phyloP scores from a whole-genome alignment of 2,113 vertebrate species.

The Megaceryle maxima region DNA sequence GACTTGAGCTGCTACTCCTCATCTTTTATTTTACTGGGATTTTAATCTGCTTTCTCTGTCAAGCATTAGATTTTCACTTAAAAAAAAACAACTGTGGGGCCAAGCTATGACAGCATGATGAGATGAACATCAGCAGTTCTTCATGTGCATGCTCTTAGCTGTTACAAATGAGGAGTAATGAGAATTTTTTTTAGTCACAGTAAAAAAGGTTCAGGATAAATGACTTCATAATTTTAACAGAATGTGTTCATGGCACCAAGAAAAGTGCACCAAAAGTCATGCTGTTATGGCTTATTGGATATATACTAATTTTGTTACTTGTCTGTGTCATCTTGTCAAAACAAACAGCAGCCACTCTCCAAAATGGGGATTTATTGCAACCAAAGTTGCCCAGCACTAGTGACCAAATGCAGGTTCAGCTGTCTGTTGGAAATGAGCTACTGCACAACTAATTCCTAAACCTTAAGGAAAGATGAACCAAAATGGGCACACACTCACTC shows the following conservation, averaged over 20 bases:
- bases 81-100: neutral
- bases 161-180: neutral
- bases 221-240: neutral
- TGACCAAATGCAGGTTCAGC: too few relatives aligned
- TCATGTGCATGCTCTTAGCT: neutral
- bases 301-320: neutral
- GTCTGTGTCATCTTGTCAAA: neutral
- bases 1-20: neutral
- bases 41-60: neutral
- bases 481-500: too few relatives aligned
- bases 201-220: neutral
- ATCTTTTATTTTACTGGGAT: neutral
- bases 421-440: too few relatives aligned
- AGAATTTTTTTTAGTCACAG: neutral
- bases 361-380: too few relatives aligned
- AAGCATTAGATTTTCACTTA: neutral
- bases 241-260: neutral
- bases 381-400: too few relatives aligned
- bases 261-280: neutral
- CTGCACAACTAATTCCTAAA: too few relatives aligned
- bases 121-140: neutral
- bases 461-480: too few relatives aligned
- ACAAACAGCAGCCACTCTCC: too few relatives aligned
- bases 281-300: neutral
- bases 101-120: accelerated